Evolutionary conservation across 1,140 invertebrate genomes (phyloP), one percentile per base, ranked within the genome.

Genomic region (Pomacea maculata): DNA sequence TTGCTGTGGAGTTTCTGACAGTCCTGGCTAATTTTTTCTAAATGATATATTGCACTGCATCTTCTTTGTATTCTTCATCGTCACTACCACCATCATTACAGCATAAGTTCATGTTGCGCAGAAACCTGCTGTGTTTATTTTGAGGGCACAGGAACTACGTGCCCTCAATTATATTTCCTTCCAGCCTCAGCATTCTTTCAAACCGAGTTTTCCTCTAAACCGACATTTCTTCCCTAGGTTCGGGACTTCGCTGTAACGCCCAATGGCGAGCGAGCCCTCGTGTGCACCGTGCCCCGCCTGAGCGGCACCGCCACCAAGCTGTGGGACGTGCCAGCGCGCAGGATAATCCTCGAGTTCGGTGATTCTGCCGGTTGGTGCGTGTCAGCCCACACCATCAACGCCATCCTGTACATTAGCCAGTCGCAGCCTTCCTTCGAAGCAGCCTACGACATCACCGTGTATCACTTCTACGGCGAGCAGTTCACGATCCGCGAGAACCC

Each of bases 291-390:
- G 17, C 85, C 86, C 5, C 83, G 81, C 21, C 85, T 87, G 63
- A 82, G 77, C 17, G 84, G 88, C 63, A 82, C 82, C 6, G 81
- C 84, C 19, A 87, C 86, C 76, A 90, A 88, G 80, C 82, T 91
- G 15, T 91, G 90, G 90, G 83, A 88, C 84, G 83, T 88, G 83
- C 70, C 79, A 14, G 86, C 86, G 55, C 79, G 90, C 52, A 82
- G 81, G 52, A 81, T 91, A 14, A 83, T 90, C 15, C 79, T 85
- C 65, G 89, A 91, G 72, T 89, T 89, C 70, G 90, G 90, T 6
- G 85, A 87, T 75, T 78, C 83, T 0, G 17, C 82, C 11, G 89
- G 88, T 5, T 82, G 84, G 63, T 88, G 87, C 80, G 86, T 90
- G 3, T 75, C 84, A 12, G 65, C 85, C 5, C 74, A 84, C 45